Percentiles rank a stretch among this genome's conserved stretches.
Evolutionary conservation across 2,888 invertebrate genomes (phyloP).

Genomic region (Thymelicus lineola): DNA sequence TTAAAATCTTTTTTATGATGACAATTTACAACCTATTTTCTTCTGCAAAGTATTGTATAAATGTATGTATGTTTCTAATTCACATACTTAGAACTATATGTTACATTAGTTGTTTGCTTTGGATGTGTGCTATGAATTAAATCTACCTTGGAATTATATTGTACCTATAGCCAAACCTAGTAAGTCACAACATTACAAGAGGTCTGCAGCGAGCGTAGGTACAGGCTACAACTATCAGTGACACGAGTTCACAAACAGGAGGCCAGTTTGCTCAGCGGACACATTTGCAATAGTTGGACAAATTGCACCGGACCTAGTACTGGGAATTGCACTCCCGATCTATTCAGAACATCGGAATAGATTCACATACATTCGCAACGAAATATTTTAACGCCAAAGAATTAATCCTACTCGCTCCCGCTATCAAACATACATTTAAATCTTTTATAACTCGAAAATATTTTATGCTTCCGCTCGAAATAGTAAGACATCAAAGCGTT

Average conservation of each 20-base stretch:
- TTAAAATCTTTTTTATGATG: too few species aligned
- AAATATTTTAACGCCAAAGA: conserved; percentile 18
- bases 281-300: conserved; percentile 36
- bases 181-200: conserved; percentile 39
- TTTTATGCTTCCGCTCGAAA: conserved; percentile 38
- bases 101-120: too few species aligned
- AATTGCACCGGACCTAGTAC: conserved; percentile 30
- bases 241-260: conserved; percentile 28
- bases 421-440: conserved; percentile 20
- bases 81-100: too few species aligned
- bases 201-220: conserved; percentile 31
- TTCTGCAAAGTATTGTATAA: too few species aligned
- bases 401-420: neutral
- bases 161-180: too few species aligned
- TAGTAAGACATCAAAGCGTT: conserved; percentile 40
- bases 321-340: conserved; percentile 35
- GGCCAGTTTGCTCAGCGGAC: conserved; percentile 32
- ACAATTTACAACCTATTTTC: too few species aligned
- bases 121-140: too few species aligned
- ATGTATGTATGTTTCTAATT: too few species aligned
- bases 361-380: conserved; percentile 23
- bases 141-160: too few species aligned
- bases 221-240: conserved; percentile 2
- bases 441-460: conserved; percentile 37
- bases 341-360: conserved; percentile 32